These are phyloP conservation scores for Toxostoma redivivum DNA, from an alignment of 2,113 vertebrate genomes.

Conservation along the genomic window DNA sequence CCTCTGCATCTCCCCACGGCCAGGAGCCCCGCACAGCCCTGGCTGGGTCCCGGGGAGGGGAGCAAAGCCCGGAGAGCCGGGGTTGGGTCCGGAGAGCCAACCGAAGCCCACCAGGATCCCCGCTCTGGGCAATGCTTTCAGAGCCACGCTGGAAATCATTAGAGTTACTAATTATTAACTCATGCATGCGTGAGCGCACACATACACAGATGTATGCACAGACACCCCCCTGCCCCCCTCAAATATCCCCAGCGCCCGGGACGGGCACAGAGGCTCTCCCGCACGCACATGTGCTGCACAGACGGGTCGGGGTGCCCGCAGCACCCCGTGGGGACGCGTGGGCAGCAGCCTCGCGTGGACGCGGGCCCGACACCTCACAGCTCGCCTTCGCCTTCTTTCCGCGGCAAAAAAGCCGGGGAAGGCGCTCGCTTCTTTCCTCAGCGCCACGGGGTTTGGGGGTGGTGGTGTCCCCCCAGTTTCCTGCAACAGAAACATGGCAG, in stretches of 20 bases:
- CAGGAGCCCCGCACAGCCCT: not conserved
- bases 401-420: not conserved
- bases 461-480: not conserved
- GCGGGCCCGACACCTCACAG: not conserved
- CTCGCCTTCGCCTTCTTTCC: not conserved
- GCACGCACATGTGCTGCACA: not conserved
- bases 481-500: not conserved
- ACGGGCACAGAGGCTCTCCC: not conserved
- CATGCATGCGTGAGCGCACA: constrained; percentile 52
- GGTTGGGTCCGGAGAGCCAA: not conserved
- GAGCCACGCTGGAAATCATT: constrained; percentile 50
- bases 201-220: constrained; percentile 19
- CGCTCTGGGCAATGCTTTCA: constrained; percentile 48
- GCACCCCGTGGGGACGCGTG: not conserved
- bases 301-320: not conserved
- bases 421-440: not conserved
- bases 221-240: not conserved
- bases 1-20: not conserved
- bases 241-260: not conserved
- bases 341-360: not conserved
- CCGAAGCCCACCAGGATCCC: constrained; percentile 32
- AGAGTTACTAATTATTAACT: constrained; percentile 59
- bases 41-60: not conserved
- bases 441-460: not conserved
- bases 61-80: not conserved